Evolutionary conservation across 2,797 vertebrate genomes (phyloP).

Genomic region (Diglossa cyanea): DNA sequence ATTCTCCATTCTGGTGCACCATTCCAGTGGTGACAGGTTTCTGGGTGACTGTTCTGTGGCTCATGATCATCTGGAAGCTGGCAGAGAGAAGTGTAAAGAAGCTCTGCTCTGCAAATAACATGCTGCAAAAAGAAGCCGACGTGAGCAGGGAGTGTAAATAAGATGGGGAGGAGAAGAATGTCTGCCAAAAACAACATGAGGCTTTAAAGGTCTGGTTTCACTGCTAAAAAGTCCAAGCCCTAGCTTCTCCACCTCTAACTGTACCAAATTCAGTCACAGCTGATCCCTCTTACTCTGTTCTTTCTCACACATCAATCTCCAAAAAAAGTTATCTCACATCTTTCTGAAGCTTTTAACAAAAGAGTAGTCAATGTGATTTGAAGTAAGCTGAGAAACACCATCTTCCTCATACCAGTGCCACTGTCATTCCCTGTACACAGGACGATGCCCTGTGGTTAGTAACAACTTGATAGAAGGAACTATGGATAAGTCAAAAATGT

Average conservation of each 20-base stretch:
- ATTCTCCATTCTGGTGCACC: slow-evolving; percentile 32
- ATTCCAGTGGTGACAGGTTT: slow-evolving; percentile 69
- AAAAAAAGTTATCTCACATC: slow-evolving; percentile 5
- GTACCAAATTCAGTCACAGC: not conserved
- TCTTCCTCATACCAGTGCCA: not conserved
- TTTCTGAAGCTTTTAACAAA: slow-evolving; percentile 6
- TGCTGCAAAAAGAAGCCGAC: slow-evolving; percentile 43
- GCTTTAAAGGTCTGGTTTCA: slow-evolving; percentile 47
- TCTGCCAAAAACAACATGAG: slow-evolving; percentile 61
- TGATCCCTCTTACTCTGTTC: slow-evolving; percentile 4
- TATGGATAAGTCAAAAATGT: not conserved
- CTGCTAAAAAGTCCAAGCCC: slow-evolving; percentile 41
- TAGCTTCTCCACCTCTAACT: slow-evolving; percentile 8
- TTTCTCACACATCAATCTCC: slow-evolving; percentile 20
- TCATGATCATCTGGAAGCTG: slow-evolving; percentile 67
- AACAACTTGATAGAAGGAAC: not conserved
- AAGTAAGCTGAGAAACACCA: not conserved
- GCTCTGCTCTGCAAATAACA: slow-evolving; percentile 62
- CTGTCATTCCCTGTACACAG: not conserved
- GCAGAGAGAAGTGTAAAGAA: slow-evolving; percentile 64
- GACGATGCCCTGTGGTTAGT: fast-evolving
- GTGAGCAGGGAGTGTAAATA: slow-evolving; percentile 65
- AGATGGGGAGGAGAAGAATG: slow-evolving; percentile 35
- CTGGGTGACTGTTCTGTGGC: slow-evolving; percentile 65
- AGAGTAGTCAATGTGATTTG: not conserved